phyloP scores from a whole-genome alignment of 2,888 invertebrate species.

The Agrenia bidenticulata region DNA sequence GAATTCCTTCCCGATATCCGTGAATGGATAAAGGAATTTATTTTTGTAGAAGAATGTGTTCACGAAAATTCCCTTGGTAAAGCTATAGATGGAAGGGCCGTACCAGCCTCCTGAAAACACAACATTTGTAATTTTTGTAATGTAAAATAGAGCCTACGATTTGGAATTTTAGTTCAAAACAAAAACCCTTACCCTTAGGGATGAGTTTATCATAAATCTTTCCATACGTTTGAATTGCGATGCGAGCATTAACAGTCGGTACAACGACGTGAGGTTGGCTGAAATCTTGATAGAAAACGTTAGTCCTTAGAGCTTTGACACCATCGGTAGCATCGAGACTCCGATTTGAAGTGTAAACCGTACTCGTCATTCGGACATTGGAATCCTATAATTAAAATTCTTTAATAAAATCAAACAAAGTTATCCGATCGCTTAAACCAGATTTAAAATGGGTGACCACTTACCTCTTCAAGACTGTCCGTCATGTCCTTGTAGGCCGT shows the following conservation, averaged over 20 bases:
- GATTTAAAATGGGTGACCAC: no score
- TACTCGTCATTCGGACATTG: conserved; percentile 35
- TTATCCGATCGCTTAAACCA: neutral
- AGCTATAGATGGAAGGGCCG: conserved; percentile 44
- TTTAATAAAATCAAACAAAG: no score
- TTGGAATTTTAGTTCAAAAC: neutral
- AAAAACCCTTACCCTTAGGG: conserved; percentile 38
- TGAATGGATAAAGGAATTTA: conserved; percentile 37
- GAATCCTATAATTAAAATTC: conserved; percentile 46
- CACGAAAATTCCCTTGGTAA: conserved; percentile 45
- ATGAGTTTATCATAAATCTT: conserved; percentile 45
- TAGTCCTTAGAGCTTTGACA: conserved; percentile 37
- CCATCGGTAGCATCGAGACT: conserved; percentile 26
- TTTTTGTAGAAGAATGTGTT: conserved; percentile 47
- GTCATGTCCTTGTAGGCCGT: conserved; percentile 36
- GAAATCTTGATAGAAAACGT: conserved; percentile 43
- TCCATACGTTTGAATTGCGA: conserved; percentile 45
- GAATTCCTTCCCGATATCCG: conserved; percentile 35
- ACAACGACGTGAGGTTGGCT: conserved; percentile 41
- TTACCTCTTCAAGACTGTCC: conserved; percentile 41
- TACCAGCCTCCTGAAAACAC: conserved; percentile 44
- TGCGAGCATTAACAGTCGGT: conserved; percentile 43
- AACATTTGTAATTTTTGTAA: no score
- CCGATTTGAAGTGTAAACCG: conserved; percentile 40
- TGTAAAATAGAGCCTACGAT: neutral